Percentiles rank a stretch among this genome's conserved stretches.
These are phyloP conservation scores for Cotesia chilonis DNA, from an alignment of 1,140 invertebrate genomes.

Conservation along the genomic window DNA sequence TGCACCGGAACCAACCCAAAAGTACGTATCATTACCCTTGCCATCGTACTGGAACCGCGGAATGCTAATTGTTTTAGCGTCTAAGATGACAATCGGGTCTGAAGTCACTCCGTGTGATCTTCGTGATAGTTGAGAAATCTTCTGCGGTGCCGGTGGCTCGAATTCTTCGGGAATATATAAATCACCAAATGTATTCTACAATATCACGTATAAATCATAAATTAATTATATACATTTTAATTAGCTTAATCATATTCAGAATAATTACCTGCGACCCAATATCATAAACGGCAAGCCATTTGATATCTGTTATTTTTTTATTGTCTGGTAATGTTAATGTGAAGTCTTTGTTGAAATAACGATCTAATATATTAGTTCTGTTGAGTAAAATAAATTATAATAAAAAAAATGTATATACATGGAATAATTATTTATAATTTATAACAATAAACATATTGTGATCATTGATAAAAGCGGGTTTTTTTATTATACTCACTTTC, in stretches of 20 bases:
- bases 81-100: constrained; percentile 78
- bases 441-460: neutral
- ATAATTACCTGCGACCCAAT: constrained; percentile 75
- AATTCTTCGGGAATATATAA: constrained; percentile 92
- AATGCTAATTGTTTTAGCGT: constrained; percentile 83
- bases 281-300: constrained; percentile 92
- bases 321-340: constrained; percentile 83
- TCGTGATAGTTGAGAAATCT: constrained; percentile 75
- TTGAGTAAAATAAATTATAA: neutral
- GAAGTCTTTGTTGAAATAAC: constrained; percentile 88
- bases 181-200: constrained; percentile 85
- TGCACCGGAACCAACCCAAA: constrained; percentile 89
- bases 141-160: constrained; percentile 82
- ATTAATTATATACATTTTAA: neutral
- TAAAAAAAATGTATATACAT: neutral
- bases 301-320: constrained; percentile 87
- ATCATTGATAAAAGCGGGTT: neutral
- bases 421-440: neutral
- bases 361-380: constrained; percentile 86
- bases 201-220: constrained; percentile 1
- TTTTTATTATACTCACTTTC: constrained; percentile 73
- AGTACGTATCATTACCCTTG: constrained; percentile 79
- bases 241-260: constrained; percentile 2
- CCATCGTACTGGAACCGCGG: constrained; percentile 83
- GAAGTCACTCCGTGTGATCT: constrained; percentile 76